Evolutionary conservation across 2,888 invertebrate species (phyloP).

Genomic region (Erannis defoliaria): DNA sequence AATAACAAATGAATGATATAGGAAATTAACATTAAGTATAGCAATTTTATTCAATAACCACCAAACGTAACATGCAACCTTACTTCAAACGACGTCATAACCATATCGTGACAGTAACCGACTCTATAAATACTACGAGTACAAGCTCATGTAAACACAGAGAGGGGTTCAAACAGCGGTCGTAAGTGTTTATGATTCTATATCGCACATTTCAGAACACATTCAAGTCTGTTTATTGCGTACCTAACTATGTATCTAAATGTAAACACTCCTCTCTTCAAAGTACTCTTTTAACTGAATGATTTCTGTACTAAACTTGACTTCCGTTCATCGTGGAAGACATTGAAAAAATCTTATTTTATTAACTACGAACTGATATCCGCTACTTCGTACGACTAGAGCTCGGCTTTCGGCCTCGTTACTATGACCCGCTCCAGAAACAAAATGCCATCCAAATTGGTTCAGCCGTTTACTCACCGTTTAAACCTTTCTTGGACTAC

Average conservation of each 20-base stretch:
- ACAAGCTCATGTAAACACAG: slow-evolving; percentile 4
- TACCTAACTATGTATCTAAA: slow-evolving; percentile 5
- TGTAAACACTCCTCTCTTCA: slow-evolving; percentile 2
- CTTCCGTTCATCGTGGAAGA: no score
- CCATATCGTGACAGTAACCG: neutral
- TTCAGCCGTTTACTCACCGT: no score
- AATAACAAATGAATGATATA: no score
- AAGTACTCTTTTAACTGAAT: slow-evolving; percentile 1
- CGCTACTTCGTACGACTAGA: no score
- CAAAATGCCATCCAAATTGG: no score
- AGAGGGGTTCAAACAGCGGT: slow-evolving; percentile 3
- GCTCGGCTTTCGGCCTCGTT: no score
- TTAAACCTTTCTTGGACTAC: no score
- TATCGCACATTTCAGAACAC: slow-evolving; percentile 21
- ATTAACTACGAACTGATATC: no score
- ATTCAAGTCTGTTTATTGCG: slow-evolving; percentile 17
- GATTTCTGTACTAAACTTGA: neutral
- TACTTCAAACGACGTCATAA: slow-evolving; percentile 1
- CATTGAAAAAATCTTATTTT: no score
- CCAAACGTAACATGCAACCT: neutral
- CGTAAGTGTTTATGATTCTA: slow-evolving; percentile 21
- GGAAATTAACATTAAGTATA: no score
- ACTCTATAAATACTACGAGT: slow-evolving; percentile 2
- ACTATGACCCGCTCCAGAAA: no score
- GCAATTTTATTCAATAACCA: neutral